A percentile compares a stretch with the other conserved stretches of the same genome.
Conservation (phyloP, 2,888 invertebrate species). For the Drosophila borborema region DNA sequence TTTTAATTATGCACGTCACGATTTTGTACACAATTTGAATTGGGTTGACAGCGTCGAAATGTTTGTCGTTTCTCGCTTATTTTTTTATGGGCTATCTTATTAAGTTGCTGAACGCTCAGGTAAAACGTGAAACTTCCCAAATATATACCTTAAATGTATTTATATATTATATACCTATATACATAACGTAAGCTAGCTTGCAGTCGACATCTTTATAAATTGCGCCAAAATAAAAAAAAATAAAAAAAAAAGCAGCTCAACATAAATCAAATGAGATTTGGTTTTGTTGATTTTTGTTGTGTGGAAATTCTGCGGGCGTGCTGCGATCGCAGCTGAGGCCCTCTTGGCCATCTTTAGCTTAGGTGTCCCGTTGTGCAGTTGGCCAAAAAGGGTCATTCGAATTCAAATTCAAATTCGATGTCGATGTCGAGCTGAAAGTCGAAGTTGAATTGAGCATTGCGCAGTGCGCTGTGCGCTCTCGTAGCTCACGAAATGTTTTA, state of each 20-base stretch:
- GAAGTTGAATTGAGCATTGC: conserved; percentile 35
- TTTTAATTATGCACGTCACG: conserved; percentile 79
- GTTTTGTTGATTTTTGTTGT: conserved; percentile 35
- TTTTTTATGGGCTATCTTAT: conserved; percentile 43
- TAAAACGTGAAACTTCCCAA: conserved; percentile 63
- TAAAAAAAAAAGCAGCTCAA: conserved; percentile 40
- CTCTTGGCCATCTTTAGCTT: conserved; percentile 41
- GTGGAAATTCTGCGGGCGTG: conserved; percentile 76
- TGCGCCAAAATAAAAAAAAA: conserved; percentile 50
- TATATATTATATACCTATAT: conserved; percentile 26
- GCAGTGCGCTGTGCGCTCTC: conserved; percentile 28
- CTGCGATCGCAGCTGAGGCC: conserved; percentile 50
- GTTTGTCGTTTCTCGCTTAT: conserved; percentile 17
- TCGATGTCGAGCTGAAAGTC: conserved; percentile 20
- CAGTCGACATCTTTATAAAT: conserved; percentile 77
- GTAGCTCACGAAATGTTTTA: conserved; percentile 75
- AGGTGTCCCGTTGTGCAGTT: conserved; percentile 59
- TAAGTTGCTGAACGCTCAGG: conserved; percentile 58
- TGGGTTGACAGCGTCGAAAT: conserved; percentile 72
- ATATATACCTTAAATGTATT: conserved; percentile 44
- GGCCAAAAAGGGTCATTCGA: conserved; percentile 27
- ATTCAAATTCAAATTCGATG: conserved; percentile 19
- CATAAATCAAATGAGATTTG: conserved; percentile 71
- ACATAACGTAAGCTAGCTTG: conserved; percentile 38
- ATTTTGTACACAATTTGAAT: conserved; percentile 80